A percentile compares a stretch with the other conserved stretches of the same genome.
Evolutionary conservation across 2,888 invertebrate genomes (phyloP).

Genomic region (Synergus umbraculus): DNA sequence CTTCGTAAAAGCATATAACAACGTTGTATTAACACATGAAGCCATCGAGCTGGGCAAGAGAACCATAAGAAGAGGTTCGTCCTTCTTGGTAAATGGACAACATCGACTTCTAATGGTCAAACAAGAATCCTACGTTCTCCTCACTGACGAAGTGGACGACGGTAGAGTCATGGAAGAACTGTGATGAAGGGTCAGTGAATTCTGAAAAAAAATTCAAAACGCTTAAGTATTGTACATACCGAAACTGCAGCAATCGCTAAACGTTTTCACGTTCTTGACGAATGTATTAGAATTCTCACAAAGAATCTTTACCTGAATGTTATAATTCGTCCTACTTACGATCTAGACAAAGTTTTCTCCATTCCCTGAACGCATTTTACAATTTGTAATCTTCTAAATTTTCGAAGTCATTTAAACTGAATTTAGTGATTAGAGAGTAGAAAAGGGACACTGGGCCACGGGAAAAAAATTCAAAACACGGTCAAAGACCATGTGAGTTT

Average conservation of each 20-base stretch:
- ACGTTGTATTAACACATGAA: conserved; percentile 85
- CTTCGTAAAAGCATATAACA: conserved; percentile 87
- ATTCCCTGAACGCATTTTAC: neutral
- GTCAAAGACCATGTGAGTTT: conserved; percentile 11
- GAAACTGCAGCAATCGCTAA: neutral
- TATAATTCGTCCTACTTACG: neutral
- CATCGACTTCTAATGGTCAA: conserved; percentile 80
- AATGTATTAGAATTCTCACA: neutral
- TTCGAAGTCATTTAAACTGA: neutral
- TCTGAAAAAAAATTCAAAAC: conserved; percentile 32
- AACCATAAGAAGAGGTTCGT: conserved; percentile 84
- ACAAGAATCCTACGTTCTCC: conserved; percentile 80
- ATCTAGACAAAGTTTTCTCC: conserved; percentile 15
- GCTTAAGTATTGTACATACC: neutral
- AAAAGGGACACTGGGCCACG: neutral
- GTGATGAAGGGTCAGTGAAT: conserved; percentile 38
- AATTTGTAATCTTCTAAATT: neutral
- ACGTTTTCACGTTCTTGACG: neutral
- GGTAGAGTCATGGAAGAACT: conserved; percentile 36
- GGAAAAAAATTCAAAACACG: neutral
- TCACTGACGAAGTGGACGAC: conserved; percentile 68
- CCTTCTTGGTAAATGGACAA: conserved; percentile 81
- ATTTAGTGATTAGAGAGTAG: conserved; percentile 2
- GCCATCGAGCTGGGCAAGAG: conserved; percentile 88
- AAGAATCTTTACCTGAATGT: neutral